Evolutionary conservation across 2,113 vertebrate genomes (phyloP), one percentile per base, ranked within the genome.

Genomic region (Caranx ignobilis): DNA sequence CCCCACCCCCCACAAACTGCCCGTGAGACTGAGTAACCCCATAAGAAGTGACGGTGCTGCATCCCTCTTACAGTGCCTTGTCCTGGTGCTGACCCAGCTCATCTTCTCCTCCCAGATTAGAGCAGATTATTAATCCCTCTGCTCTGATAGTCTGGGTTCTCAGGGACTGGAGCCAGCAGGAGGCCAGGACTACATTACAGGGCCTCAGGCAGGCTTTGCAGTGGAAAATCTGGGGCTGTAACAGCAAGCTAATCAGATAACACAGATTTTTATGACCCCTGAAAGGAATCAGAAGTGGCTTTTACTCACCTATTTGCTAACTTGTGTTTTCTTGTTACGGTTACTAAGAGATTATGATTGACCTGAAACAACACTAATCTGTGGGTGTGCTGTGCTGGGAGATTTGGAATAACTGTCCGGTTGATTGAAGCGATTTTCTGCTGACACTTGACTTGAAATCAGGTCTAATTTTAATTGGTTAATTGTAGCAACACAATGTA

Each of bases 101-200:
- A 69, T 77, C 75, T 48, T 64, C 78, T 88, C 67, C 71, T 81
- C 60, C 61, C 83, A 91, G 91, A 91, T 94, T 92, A 91, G 63
- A 72, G 65, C 83, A 84, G 86, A 93, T 93, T 91, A 90, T 89
- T 90, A 89, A 93, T 92, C 91, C 74, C 78, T 76, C 64, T 84
- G 81, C 83, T 92, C 70, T 45, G 34, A 79, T 85, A 76, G 79
- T 90, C 56, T 75, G 81, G 75, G 43, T 69, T 83, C 31, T 67
- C 67, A 10, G 65, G 71, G 62, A 37, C 56, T 70, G 15, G 43
- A 81, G 88, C 83, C 83, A 90, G 79, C 68, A 57, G 69, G 61
- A 57, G 57, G 54, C 64, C 50, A n/a, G 66, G 75, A 37, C 62
- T 76, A 68, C 26, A 56, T 83, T 48, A 71, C 74, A 65, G 62